Percentiles rank a stretch among this genome's conserved stretches.
These are phyloP conservation scores for Ceratotherium simum DNA, from an alignment of 2,113 vertebrate genomes.

Conservation along the genomic window DNA sequence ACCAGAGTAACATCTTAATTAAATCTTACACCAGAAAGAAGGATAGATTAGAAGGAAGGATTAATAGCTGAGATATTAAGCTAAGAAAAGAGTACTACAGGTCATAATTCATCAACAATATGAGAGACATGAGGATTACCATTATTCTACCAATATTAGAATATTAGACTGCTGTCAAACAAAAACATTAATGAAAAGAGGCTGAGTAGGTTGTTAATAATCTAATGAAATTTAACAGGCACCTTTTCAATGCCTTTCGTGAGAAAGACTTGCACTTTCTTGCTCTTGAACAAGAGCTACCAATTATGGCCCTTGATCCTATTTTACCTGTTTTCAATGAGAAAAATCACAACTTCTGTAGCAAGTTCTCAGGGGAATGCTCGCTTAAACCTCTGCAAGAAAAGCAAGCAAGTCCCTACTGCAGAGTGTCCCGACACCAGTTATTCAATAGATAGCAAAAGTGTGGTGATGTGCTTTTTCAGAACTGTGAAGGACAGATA, in stretches of 20 bases:
- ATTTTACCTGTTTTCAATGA: constrained; percentile 36
- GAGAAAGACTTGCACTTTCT: constrained; percentile 24
- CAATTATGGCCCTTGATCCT: background rate
- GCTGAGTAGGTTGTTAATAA: background rate
- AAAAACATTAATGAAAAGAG: background rate
- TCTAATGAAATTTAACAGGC: background rate
- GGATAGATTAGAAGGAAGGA: too few relatives aligned
- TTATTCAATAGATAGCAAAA: background rate
- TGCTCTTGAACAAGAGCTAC: constrained; percentile 7
- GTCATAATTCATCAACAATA: constrained; percentile 22
- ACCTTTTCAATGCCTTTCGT: background rate
- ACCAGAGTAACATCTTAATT: constrained; percentile 30
- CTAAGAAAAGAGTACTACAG: background rate
- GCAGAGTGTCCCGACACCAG: background rate
- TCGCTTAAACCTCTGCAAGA: background rate
- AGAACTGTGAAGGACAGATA: background rate
- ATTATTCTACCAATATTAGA: constrained; percentile 9
- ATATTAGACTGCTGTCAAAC: constrained; percentile 12
- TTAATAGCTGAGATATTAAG: background rate
- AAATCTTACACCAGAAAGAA: constrained; percentile 45
- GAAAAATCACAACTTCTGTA: constrained; percentile 34
- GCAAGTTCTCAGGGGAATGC: background rate
- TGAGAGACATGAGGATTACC: background rate
- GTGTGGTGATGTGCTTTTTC: background rate
- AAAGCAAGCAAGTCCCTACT: constrained; percentile 8